Conservation (phyloP, 2,113 vertebrate genomes). For the Hypanus sabinus region DNA sequence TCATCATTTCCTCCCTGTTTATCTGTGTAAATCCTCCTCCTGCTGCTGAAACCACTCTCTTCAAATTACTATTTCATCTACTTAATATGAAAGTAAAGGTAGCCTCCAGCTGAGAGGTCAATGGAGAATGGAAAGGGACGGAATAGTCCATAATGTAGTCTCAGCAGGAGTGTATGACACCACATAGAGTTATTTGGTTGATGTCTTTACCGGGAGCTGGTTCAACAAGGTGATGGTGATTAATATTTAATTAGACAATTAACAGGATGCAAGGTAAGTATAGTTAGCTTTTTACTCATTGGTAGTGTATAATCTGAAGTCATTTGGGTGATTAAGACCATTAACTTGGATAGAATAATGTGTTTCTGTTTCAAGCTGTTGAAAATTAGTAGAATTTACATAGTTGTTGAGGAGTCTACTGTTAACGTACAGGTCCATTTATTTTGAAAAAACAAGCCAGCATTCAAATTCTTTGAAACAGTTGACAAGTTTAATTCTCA, state of each 20-base stretch:
- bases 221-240: neutral
- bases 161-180: neutral
- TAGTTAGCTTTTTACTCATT: neutral
- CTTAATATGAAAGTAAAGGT: neutral
- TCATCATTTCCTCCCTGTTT: neutral
- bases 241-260: slow-evolving; percentile 22
- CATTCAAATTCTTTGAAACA: neutral
- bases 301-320: neutral
- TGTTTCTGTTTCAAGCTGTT: neutral
- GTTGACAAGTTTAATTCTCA: neutral
- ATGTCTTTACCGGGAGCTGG: neutral
- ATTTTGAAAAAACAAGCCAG: neutral
- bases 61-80: neutral
- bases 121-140: neutral
- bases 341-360: neutral
- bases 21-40: neutral
- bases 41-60: neutral
- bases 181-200: neutral
- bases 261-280: neutral
- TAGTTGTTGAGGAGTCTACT: neutral
- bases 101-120: no score
- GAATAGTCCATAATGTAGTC: neutral
- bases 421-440: neutral
- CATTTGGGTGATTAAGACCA: neutral
- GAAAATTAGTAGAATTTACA: neutral